Base-by-base conservation (phyloP, 2,888 invertebrate genomes). In the Cartodere bifasciata region DNA sequence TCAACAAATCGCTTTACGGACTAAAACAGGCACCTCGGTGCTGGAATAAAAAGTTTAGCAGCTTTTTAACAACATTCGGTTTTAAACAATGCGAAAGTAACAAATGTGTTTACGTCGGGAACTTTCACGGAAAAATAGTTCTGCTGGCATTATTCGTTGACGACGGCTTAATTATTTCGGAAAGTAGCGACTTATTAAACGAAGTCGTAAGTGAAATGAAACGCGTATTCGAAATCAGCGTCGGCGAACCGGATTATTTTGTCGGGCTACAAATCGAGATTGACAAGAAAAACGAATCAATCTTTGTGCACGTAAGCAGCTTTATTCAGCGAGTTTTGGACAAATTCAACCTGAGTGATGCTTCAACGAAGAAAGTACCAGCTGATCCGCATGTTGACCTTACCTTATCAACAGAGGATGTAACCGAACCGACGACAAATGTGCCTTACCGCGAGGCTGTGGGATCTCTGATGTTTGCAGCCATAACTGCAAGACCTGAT, bases 161-260 rank as follows among this genome's bases (percentile, higher is more conserved):
- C 24, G 52, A 53, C 38, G 50, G 51, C 4, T 29, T 53, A 5
- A 36, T 50, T 35, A 29, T 31, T n/a, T 32, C 26, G 12, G 16
- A 15, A 4, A 23, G 25, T 34, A 13, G 23, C 27, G 15, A 26
- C 5, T 32, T 14, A 16, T 4, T 22, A 10, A 12, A 29, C 14
- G 16, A 4, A 5, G 11, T 23, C 3, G 4, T 35, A 3, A 24
- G 9, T 2, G 17, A 15, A 7, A n/a, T 32, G 11, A 10, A 14
- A 4, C 10, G 17, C 3, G 20, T 9, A 11, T 39, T 37, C 26
- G 20, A 39, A 25, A 31, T 35, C 7, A 33, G 13, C 13, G 16
- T 29, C 4, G 22, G 11, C 13, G 13, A 31, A 12, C 9, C 13
- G 5, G 11, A 28, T 16, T 24, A 16, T 13, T 39, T 32, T 20